Evolutionary conservation across 2,797 vertebrate species (phyloP).

Genomic region (Amphiprion clarkii): DNA sequence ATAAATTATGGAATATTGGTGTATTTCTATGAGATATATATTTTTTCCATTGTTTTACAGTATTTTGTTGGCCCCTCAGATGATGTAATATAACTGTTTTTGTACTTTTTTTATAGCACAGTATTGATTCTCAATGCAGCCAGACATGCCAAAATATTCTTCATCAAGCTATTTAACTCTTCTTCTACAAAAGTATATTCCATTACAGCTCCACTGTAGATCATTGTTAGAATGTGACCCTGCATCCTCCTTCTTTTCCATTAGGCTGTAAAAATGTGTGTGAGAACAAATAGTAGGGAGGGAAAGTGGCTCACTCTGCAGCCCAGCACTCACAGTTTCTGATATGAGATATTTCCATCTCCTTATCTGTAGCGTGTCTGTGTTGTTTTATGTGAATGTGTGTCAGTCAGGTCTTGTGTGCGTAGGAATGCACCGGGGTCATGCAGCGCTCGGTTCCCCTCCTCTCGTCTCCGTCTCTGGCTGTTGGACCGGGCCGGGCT

Average conservation of each 20-base stretch:
- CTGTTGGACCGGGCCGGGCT: conserved; percentile 57
- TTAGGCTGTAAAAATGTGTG: conserved; percentile 23
- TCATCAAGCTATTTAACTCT: neutral
- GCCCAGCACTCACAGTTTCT: conserved; percentile 39
- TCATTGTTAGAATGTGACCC: neutral
- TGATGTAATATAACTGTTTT: no score
- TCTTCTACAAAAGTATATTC: neutral
- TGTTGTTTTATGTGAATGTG: conserved; percentile 44
- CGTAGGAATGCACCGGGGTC: conserved; percentile 55
- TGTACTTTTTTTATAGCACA: neutral
- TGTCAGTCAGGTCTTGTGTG: conserved; percentile 52
- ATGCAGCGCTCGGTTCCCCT: conserved; percentile 36
- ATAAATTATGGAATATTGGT: no score
- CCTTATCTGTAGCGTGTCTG: conserved; percentile 63
- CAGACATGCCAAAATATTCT: neutral
- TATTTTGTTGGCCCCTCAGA: no score
- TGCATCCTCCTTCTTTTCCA: conserved; percentile 2
- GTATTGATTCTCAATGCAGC: neutral
- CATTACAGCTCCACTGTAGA: neutral
- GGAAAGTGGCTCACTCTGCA: conserved; percentile 26
- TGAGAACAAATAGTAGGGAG: conserved; percentile 26
- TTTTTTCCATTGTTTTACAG: no score
- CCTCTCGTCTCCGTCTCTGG: conserved; percentile 51
- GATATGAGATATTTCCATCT: conserved; percentile 67
- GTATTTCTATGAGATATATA: no score